Base-by-base conservation (phyloP, 2,797 vertebrate genomes). In the Parauchenoglanis punctatus region DNA sequence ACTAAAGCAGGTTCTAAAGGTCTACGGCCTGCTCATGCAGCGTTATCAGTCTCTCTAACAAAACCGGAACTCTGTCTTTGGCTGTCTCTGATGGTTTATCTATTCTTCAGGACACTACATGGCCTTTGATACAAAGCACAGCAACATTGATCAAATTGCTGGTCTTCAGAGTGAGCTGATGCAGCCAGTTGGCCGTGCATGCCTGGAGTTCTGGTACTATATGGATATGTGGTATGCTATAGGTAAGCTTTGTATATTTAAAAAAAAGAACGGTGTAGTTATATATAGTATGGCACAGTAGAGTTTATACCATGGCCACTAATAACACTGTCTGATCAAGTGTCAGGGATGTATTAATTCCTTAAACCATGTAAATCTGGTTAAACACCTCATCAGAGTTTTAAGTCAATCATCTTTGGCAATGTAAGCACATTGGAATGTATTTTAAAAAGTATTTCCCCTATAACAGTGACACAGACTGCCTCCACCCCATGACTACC, bases 131-230 rank as follows among this genome's bases (percentile, higher is more conserved):
- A 6, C 1, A 10, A 0, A 23, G 0, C 40, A 11, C 1, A 7
- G 0, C 40, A 0, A 0, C 0, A 0, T 0, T 25, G 31, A 77
- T 73, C 49, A 86, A 65, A 80, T 81, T 28, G 93, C 91, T 52
- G 89, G 52, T 56, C 92, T 96, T 81, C 93, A 95, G 90, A 96
- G 95, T 89, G 96, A 96, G 88, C 80, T 83, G 0, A 93, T 96
- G 94, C 91, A 89, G 13, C 86, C 93, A 25, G 92, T 92, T 56
- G 90, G 94, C 13, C 88, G 7, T n/a, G 94, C 92, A 5, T 96
- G 96, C 63, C 92, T 96, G 83, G 92, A 95, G 87, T 91, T 96
- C 46, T 96, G 95, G 95, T 94, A 94, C 91, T 7, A 77, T 0
- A 12, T 89, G 7, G 0, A 1, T 0, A 89, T 86, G 12, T 95